Base-by-base conservation (phyloP, 2,888 invertebrate species). In the Drosophila kambysellisi region DNA sequence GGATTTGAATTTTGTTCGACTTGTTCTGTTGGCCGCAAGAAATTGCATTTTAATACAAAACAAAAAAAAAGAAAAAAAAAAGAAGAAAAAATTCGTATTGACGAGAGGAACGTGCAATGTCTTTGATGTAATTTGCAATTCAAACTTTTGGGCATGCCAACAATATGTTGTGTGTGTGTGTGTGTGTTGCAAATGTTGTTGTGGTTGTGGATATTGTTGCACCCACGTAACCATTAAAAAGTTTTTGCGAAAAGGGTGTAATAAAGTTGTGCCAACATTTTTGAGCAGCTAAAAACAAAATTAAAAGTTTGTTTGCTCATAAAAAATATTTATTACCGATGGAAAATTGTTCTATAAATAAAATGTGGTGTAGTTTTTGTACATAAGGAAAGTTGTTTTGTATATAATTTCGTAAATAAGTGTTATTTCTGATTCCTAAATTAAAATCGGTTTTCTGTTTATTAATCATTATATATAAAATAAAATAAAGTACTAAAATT, bases 111-210 rank as follows among this genome's bases (percentile, higher is more conserved):
- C 79, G 82, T 81, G 73, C 84, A 82, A 75, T 77, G 69, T 59
- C 84, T 89, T 88, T 84, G 83, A 84, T 83, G 72, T 70, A 75
- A 79, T 84, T 88, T 86, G 78, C 76, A 81, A 86, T 72, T 70
- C 73, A 71, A 83, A 70, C 63, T 73, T 73, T 64, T 58, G 35
- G 72, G 81, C 83, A 69, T 75, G 59, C 62, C 56, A 66, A 63
- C 67, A 72, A 76, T 57, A 48, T 54, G 54, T 67, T 57, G 20
- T 57, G 61, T 72, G 20, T 57, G 20, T 57, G 61, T 72, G 20
- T 25, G 65, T 61, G 66, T 58, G 66, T 52, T 57, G 25, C 46
- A 41, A 37, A 46, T 48, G 7, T 50, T 46, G n/a, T 54, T 51
- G 39, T n/a, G 43, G 30, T 30, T 46, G 20, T 20, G 46, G 20